Evolutionary conservation across 2,113 vertebrate species (phyloP), one percentile per base, ranked within the genome.

Genomic region (Seriola dumerili): DNA sequence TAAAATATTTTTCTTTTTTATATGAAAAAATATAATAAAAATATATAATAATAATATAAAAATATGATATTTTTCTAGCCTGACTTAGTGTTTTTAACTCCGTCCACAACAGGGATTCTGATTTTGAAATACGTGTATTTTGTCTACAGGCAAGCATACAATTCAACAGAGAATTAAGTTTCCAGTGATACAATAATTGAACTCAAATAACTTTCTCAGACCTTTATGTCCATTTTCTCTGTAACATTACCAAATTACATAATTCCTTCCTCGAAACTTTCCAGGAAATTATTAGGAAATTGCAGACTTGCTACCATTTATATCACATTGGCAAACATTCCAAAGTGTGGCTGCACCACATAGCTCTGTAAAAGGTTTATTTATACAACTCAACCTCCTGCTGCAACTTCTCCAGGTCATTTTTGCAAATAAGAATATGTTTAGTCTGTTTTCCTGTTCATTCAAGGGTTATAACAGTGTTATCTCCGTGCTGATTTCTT

Each of bases 401-500:
- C 32, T 69, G 25, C 65, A 55, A 38, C 29, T 11, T 74, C 8
- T 59, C 25, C 11, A 8, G 57, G 13, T 8, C 29, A 10, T 34
- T 62, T 17, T 72, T 57, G 21, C 44, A 29, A 69, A 80, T 48
- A 23, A 40, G 23, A 48, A 64, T 50, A 44, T 42, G 29, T 63
- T 55, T 19, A 23, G 67, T n/a, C 11, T 40, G 29, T 64, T 52
- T 44, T 11, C 48, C 59, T 50, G 44, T 59, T 58, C 38, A 34
- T 13, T 6, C 42, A 66, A 81, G 52, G 44, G 64, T 88, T 85
- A 80, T 81, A 79, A 23, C 66, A 38, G 71, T 23, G 42, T 75
- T 88, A 81, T 74, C 59, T 85, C 72, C 9, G 8, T 61, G 67
- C 48, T 80, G 74, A 81, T 72, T 61, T 72, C 10, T 67, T 23